Conservation (phyloP, 2,888 invertebrate genomes). For the Hydropsyche betteni region DNA sequence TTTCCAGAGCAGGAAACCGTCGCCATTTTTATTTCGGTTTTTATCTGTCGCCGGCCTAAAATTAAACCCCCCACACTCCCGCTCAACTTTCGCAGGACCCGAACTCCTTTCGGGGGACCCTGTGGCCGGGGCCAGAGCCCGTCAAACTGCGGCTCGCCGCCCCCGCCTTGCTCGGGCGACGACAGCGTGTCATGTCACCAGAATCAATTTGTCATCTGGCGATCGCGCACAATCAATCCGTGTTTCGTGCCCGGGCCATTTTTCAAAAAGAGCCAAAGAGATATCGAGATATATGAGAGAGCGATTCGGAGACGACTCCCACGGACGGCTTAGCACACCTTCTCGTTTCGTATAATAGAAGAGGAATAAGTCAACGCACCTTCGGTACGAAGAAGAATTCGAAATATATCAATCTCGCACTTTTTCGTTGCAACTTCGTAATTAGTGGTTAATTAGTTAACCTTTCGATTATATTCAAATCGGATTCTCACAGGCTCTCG, state of each 20-base stretch:
- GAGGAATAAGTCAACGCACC: no score
- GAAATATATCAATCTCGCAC: no score
- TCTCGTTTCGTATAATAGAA: background rate
- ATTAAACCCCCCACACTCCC: constrained; percentile 39
- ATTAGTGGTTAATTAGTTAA: no score
- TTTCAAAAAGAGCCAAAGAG: constrained; percentile 17
- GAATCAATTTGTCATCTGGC: constrained; percentile 38
- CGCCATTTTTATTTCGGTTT: constrained; percentile 35
- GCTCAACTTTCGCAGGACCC: background rate
- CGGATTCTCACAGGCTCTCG: no score
- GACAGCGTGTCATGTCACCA: constrained; percentile 37
- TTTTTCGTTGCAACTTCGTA: no score
- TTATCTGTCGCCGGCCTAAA: constrained; percentile 39
- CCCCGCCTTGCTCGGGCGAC: background rate
- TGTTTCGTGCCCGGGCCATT: constrained; percentile 35
- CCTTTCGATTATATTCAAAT: no score
- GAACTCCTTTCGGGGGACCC: background rate
- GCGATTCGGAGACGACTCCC: constrained; percentile 35
- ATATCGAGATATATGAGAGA: constrained; percentile 42
- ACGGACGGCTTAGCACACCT: constrained; percentile 35
- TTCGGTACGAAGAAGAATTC: no score
- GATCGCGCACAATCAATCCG: constrained; percentile 37
- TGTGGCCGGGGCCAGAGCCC: background rate
- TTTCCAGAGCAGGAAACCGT: constrained; percentile 38
- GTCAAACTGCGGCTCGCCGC: background rate